A percentile compares a stretch with the other conserved stretches of the same genome.
Conservation (phyloP, 2,888 invertebrate genomes). For the Phragmatobia fuliginosa region DNA sequence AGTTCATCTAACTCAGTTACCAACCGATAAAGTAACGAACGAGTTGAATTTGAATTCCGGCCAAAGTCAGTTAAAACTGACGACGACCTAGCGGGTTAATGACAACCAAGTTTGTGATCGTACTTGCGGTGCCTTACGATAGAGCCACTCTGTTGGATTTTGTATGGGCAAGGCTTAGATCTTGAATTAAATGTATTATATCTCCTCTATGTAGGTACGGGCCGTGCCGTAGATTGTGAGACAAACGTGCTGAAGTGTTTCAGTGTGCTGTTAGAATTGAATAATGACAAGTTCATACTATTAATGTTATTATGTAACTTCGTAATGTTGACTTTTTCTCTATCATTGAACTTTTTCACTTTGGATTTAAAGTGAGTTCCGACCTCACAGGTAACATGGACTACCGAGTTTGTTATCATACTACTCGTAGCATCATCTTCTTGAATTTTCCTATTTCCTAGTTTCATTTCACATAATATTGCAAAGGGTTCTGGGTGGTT, state of each 20-base stretch:
- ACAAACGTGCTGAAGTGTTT: slow-evolving; percentile 63
- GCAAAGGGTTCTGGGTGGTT: background rate
- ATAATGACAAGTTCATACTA: no score
- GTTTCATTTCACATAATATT: background rate
- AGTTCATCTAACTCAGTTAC: slow-evolving; percentile 69
- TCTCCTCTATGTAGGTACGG: no score
- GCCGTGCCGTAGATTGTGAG: no score
- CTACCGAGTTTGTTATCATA: background rate
- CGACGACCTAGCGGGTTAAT: slow-evolving; percentile 43
- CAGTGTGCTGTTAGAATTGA: no score
- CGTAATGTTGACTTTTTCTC: no score
- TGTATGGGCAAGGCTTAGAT: slow-evolving; percentile 30
- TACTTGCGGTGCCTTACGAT: slow-evolving; percentile 11
- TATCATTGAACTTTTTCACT: no score
- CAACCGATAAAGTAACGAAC: slow-evolving; percentile 68
- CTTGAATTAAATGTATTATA: no score
- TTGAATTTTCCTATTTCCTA: background rate
- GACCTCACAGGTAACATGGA: background rate
- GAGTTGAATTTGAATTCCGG: slow-evolving; percentile 68
- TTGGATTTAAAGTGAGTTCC: no score
- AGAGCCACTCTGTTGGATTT: no score
- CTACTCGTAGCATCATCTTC: background rate
- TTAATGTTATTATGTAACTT: no score
- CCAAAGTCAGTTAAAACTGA: slow-evolving; percentile 31
- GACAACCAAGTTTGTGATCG: slow-evolving; percentile 19